Evolutionary conservation across 2,888 invertebrate species (phyloP), one percentile per base, ranked within the genome.

Genomic region (Drosophila tanythrix): DNA sequence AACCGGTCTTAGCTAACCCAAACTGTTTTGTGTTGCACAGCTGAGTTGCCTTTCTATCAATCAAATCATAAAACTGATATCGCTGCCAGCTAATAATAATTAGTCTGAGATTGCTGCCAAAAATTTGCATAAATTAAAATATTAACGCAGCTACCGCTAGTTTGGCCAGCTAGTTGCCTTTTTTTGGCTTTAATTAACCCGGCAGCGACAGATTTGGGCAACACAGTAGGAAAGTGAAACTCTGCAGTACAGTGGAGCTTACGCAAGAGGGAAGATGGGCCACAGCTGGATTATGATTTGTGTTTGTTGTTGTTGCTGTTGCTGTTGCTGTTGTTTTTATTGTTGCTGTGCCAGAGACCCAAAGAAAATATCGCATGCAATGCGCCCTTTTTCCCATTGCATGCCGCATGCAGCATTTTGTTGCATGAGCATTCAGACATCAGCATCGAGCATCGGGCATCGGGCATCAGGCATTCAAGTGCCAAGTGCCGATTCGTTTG

Each of bases 201-300:
- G 79, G 79, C 76, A 83, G 68, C 83, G 70, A 69, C 79, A 74
- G 62, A 76, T 55, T 72, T 69, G 69, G 65, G 27, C 10, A 46
- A 46, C 46, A 25, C 21, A 25, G 25, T 46, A 51, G 61, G 85
- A 83, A 85, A 85, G 85, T 85, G 85, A 85, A 85, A 85, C 86
- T 88, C 62, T 13, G 67, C 38, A 18, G 59, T 27, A 40, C 27
- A 50, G 51, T 60, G 69, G 33, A 52, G 57, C 83, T 85, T 88
- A 85, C 88, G 85, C 87, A 85, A 85, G 85, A 83, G 88, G 88
- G 86, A 88, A 85, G 85, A 88, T 86, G 83, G 63, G 61, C 52
- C 53, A 53, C 55, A 63, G 74, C 63, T 73, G 71, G 82, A 76
- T 84, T 85, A 85, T 85, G 88, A 86, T 63, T 77, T 77, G 13